Percentiles rank a stretch among this genome's conserved stretches.
Conservation (phyloP, 1,140 invertebrate genomes). For the Aphidius ervi region DNA sequence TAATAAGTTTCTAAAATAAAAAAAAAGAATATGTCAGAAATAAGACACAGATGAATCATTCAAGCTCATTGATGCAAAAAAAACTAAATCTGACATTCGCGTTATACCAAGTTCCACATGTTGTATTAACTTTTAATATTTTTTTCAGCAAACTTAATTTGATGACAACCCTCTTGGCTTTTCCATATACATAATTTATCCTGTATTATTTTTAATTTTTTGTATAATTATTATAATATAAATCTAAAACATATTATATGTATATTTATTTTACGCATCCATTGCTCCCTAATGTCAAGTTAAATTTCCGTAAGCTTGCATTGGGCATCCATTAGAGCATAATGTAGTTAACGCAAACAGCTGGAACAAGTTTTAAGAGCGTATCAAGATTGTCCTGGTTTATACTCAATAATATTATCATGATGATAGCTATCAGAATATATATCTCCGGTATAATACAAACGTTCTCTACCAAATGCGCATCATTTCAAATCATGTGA, state of each 20-base stretch:
- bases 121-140: slow-evolving; percentile 25
- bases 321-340: slow-evolving; percentile 3
- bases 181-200: no score
- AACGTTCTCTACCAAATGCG: neutral
- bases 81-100: slow-evolving; percentile 21
- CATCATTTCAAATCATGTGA: slow-evolving; percentile 17
- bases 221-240: no score
- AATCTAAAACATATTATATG: no score
- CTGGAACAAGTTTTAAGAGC: slow-evolving; percentile 14
- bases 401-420: slow-evolving; percentile 2
- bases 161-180: no score
- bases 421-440: slow-evolving; percentile 5
- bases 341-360: slow-evolving; percentile 13
- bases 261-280: no score
- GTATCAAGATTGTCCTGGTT: slow-evolving; percentile 17
- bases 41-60: no score
- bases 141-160: neutral
- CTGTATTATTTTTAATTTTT: no score
- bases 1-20: neutral
- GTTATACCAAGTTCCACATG: slow-evolving; percentile 12
- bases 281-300: neutral
- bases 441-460: slow-evolving; percentile 2
- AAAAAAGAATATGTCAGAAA: neutral
- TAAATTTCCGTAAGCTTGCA: slow-evolving; percentile 6
- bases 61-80: slow-evolving; percentile 4